Evolutionary conservation across 2,797 vertebrate genomes (phyloP), one percentile per base, ranked within the genome.

Genomic region (Labroides dimidiatus): DNA sequence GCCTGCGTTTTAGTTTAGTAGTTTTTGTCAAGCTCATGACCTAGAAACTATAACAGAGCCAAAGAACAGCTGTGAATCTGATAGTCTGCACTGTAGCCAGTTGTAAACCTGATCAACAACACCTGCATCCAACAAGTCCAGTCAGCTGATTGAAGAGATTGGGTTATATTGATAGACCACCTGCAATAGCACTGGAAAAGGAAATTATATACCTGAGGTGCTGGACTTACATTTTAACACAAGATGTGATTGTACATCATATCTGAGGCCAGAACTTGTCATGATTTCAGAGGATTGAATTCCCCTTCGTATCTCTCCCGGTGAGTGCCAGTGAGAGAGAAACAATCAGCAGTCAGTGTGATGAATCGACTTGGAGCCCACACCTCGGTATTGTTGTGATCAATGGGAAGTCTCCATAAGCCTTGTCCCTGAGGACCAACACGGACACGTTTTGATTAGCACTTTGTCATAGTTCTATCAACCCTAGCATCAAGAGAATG

Each of bases 361-460:
- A 89, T 80, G 64, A 74, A 80, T 75, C 17, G 72, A 49, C 49
- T 62, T 61, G 52, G 64, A 76, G 57, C 2, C 24, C 43, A 49
- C 60, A 58, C 69, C 69, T 62, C 43, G 7, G 75, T 14, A 17
- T 60, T 67, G 64, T 74, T 61, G 69, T 87, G 91, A 92, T 88
- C 66, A 69, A 88, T 90, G 78, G 65, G 51, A 77, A 85, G 84
- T 80, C 57, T 64, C 70, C 57, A 67, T 86, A 77, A 72, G 81
- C 75, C 75, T 85, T 84, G 74, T 84, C 81, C 78, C 79, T 63
- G 65, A 84, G 84, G 83, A 81, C 75, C 70, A 54, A 65, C 74
- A 79, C 67, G 88, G 84, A 88, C 79, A 77, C 77, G 57, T 86
- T 85, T 61, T 78, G 86, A 88, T 88, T 82, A 87, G 75, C 82